Evolutionary conservation across 2,888 invertebrate genomes (phyloP), one percentile per base, ranked within the genome.

Genomic region (Chironomus riparius): DNA sequence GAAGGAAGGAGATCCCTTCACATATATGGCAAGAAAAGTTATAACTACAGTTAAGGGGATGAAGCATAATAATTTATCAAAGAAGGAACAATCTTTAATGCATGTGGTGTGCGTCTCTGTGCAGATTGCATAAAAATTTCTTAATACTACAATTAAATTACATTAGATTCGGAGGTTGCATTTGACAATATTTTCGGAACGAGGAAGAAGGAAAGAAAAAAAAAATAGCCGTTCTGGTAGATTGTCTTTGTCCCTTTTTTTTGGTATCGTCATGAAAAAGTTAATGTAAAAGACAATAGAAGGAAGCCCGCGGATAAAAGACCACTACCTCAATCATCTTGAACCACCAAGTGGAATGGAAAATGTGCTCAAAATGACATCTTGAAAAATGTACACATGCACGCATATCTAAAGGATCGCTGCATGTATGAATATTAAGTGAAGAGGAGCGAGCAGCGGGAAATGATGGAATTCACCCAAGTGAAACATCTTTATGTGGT

Each of bases 311-410:
- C 74, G 74, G 47, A 70, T 24, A 62, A 72, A 61, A 62, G 50
- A 28, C 10, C 47, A 24, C 56, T 47, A 74, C 74, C 74, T 68
- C 74, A 74, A 68, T 65, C 68, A 68, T 74, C 62, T 12, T 61
- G 74, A 74, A 74, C 74, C 74, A 61, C 74, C 15, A 61, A 74
- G 74, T 74, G 74, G 74, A 74, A 74, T 74, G 15, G 48, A 74
- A 74, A 22, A 22, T 47, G 65, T 13, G 62, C 65, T 68, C 61
- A 38, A 62, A 28, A 24, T 74, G 74, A 74, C 74, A 74, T 74
- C 74, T 74, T 61, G 74, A 74, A 24, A 38, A 38, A 38, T 10
- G 38, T 38, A 38, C 38, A 38, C 21, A 24, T 65, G 65, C 65
- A 65, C 24, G 65, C 24, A 28, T 22, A 15, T 61, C 38, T 38